Conservation (phyloP, 2,113 vertebrate genomes). For the Nansenia antarctica region DNA sequence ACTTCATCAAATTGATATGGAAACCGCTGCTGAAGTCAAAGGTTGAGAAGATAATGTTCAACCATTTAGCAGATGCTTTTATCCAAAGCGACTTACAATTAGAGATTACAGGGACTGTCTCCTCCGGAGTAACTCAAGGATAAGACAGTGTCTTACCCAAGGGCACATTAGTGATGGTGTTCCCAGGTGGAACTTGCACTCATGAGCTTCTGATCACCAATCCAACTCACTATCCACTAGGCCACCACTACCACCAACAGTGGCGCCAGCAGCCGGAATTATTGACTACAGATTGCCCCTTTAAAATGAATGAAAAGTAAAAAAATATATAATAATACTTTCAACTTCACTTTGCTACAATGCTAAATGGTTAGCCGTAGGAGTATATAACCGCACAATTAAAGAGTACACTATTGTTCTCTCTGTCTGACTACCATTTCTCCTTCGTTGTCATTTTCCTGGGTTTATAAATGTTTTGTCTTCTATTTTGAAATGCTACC, state of each 20-base stretch:
- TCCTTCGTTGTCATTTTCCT: conserved; percentile 15
- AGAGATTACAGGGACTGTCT: too few species aligned
- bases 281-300: too few species aligned
- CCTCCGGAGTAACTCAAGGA: too few species aligned
- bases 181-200: too few species aligned
- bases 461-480: conserved; percentile 18
- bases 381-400: conserved; percentile 15
- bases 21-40: not conserved
- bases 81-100: too few species aligned
- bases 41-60: not conserved
- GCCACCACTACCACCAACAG: too few species aligned
- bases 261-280: too few species aligned
- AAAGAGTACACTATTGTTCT: not conserved
- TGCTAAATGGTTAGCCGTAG: conserved; percentile 16
- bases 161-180: too few species aligned
- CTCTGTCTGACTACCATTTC: not conserved
- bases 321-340: conserved; percentile 18
- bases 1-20: conserved; percentile 30
- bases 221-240: too few species aligned
- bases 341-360: conserved; percentile 11
- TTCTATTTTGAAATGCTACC: conserved; percentile 9
- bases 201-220: too few species aligned
- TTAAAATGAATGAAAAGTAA: not conserved
- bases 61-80: too few species aligned
- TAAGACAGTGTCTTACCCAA: too few species aligned